Evolutionary conservation across 2,797 vertebrate species (phyloP), one percentile per base, ranked within the genome.

Genomic region (Dendrocincla tyrannina): DNA sequence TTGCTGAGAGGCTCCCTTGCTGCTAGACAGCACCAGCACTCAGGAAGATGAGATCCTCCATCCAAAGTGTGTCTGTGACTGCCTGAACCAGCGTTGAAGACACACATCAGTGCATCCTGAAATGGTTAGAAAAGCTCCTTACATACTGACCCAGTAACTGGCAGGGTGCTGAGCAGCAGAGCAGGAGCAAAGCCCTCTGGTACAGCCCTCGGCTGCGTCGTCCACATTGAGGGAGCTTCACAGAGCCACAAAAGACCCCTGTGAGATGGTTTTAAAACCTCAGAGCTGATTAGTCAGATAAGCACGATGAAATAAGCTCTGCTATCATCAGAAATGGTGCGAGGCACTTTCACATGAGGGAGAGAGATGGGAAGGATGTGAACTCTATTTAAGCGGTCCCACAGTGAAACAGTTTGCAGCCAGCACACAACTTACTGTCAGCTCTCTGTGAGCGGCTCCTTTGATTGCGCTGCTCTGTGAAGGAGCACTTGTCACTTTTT

Each of bases 401-500:
- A 28, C 7, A 20, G 82, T 72, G 75, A 83, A 94, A 76, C 85
- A 84, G 85, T 78, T 92, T 84, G 46, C 89, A 77, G 39, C 81
- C 74, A 78, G 55, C 53, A 17, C 77, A 73, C 66, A 39, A 49
- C 68, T 86, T 25, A 19, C 13, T 70, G 94, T 83, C 94, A 94
- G 75, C 90, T 85, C 82, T 42, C 82, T 91, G 83, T 55, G 85
- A 89, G 85, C 10, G 1, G 33, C 69, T 68, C 89, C 94, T 96
- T 93, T 96, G 94, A 95, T 85, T 86, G 87, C 8, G 1, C 85
- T 41, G 55, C 69, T 93, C 88, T 81, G 85, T 91, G 77, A 85
- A 92, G 89, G 88, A 95, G 94, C 87, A 53, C 70, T 89, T 93
- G 91, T 97, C 96, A 93, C 74, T 95, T 96, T 79, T 82, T 62